Evolutionary conservation across 2,113 vertebrate species (phyloP), one percentile per base, ranked within the genome.

Genomic region (Larimichthys crocea): DNA sequence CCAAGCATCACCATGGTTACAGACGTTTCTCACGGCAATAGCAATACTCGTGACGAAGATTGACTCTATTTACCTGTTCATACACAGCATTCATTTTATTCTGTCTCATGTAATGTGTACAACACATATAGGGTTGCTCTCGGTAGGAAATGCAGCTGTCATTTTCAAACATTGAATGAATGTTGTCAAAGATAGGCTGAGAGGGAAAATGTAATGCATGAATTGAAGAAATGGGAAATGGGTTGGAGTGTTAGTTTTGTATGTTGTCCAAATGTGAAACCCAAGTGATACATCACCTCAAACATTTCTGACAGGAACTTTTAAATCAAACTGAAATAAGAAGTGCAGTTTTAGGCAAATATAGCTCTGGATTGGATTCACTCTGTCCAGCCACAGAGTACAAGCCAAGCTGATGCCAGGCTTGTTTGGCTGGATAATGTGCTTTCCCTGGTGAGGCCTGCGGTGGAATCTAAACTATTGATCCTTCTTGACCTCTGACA

Each of bases 401-500:
- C 29, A 22, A 63, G 26, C 16, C 19, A 10, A 20, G 19, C 65
- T 62, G 59, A 64, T 59, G 29, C 42, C 29, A 35, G 61, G 5
- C 40, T 44, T 24, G 29, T 64, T 61, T 59, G 64, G 64, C 46
- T 64, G 24, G 42, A 74, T 74, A 22, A 64, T 69, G 71, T 69
- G 67, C 4, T 12, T 3, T 66, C 66, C 44, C 22, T 22, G 53
- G 52, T 31, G 31, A 35, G 10, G 46, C 57, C n/a, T 60, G 66
- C 0, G 8, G 56, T 42, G 3, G 20, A 79, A 74, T 74, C 55
- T 16, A 55, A 50, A 14, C 56, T 62, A 68, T 74, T 63, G 69
- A 84, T 79, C 26, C 57, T 29, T 46, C n/a, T 44, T 71, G 66
- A 79, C 56, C n/a, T 79, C 63, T 31, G 14, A 70, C 26, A 46